phyloP scores from a whole-genome alignment of 2,797 vertebrate species.

The Darevskia mixta region DNA sequence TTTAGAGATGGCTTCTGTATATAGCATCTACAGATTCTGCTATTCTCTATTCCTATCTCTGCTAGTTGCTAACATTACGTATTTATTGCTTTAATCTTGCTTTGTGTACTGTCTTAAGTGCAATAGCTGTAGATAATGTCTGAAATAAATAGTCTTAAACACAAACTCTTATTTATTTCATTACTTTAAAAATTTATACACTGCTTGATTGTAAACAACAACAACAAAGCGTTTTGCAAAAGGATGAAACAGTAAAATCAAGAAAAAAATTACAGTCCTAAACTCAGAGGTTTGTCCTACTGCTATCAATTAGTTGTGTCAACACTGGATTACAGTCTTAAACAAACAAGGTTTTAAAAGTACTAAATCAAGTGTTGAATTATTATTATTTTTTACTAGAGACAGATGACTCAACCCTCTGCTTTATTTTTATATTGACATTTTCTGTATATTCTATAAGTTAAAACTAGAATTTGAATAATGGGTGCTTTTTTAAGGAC shows the following conservation, averaged over 20 bases:
- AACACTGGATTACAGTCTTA: not conserved
- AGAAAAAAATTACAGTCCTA: too few species aligned
- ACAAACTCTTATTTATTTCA: not conserved
- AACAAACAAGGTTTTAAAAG: not conserved
- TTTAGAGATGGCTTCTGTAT: not conserved
- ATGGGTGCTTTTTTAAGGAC: slow-evolving; percentile 10
- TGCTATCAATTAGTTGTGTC: not conserved
- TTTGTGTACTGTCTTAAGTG: not conserved
- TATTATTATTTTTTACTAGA: too few species aligned
- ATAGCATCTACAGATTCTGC: not conserved
- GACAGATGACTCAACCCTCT: too few species aligned
- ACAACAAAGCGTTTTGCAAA: too few species aligned
- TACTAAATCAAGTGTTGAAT: not conserved
- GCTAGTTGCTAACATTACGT: not conserved
- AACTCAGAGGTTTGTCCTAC: not conserved
- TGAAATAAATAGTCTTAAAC: not conserved
- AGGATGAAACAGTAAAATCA: too few species aligned
- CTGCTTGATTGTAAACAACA: too few species aligned
- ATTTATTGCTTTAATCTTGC: not conserved
- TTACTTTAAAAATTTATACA: too few species aligned
- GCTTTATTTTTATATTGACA: slow-evolving; percentile 32
- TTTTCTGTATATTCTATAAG: slow-evolving; percentile 23
- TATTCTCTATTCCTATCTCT: not conserved
- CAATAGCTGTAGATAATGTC: not conserved
- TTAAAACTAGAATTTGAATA: not conserved